phyloP scores from a whole-genome alignment of 2,797 vertebrate species.

The Distichodus sexfasciatus region DNA sequence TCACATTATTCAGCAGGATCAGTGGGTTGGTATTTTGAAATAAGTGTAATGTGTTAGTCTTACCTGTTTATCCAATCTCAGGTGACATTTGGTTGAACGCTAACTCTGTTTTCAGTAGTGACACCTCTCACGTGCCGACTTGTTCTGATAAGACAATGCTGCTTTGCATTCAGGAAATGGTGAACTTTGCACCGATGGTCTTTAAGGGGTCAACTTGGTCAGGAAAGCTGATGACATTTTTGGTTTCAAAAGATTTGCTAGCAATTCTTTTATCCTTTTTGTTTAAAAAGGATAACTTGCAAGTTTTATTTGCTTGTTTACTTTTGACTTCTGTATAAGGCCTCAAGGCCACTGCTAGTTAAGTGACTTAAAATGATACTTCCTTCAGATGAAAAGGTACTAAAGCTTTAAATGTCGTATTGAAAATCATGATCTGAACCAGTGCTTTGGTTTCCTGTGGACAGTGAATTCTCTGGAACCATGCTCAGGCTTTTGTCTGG shows the following conservation, averaged over 20 bases:
- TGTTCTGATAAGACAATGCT: slow-evolving; percentile 18
- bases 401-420: neutral
- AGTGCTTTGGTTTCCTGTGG: neutral
- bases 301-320: neutral
- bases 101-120: slow-evolving; percentile 19
- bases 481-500: neutral
- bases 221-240: neutral
- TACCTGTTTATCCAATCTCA: slow-evolving; percentile 18
- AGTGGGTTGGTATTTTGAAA: neutral
- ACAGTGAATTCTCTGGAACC: neutral
- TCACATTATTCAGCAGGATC: neutral
- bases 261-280: neutral
- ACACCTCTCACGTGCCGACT: slow-evolving; percentile 28
- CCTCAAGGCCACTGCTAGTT: neutral
- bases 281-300: too few relatives aligned
- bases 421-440: neutral
- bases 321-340: neutral
- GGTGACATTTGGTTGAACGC: slow-evolving; percentile 16
- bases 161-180: neutral
- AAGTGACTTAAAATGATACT: neutral
- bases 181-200: slow-evolving; percentile 10
- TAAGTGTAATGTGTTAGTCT: neutral
- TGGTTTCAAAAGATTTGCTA: neutral
- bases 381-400: neutral
- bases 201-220: neutral